Conservation (phyloP, 1,140 invertebrate genomes). For the Drosophila azteca region DNA sequence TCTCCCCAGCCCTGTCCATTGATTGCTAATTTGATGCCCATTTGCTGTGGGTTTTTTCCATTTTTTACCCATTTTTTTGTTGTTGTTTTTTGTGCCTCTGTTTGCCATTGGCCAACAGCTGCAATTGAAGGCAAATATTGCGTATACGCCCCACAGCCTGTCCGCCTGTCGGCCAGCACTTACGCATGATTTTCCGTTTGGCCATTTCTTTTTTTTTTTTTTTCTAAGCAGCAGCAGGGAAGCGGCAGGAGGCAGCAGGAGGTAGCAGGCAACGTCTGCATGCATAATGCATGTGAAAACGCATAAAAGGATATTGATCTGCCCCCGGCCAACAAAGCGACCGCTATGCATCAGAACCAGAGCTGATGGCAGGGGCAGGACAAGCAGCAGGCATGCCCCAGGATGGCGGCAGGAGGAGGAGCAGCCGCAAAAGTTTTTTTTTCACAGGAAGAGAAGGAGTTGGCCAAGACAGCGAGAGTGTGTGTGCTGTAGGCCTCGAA, state of each 20-base stretch:
- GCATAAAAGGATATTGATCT: slow-evolving; percentile 82
- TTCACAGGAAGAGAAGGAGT: slow-evolving; percentile 32
- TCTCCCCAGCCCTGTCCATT: slow-evolving; percentile 27
- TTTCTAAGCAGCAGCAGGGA: slow-evolving; percentile 64
- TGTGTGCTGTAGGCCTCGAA: slow-evolving; percentile 61
- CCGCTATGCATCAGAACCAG: slow-evolving; percentile 58
- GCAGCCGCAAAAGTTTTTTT: slow-evolving; percentile 69
- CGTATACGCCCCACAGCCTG: slow-evolving; percentile 65
- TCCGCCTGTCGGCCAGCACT: slow-evolving; percentile 40
- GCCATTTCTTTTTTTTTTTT: slow-evolving; percentile 52
- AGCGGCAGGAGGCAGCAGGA: no score
- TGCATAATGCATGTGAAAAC: slow-evolving; percentile 63
- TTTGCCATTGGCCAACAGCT: slow-evolving; percentile 63
- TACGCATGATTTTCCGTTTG: slow-evolving; percentile 70
- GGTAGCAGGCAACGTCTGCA: no score
- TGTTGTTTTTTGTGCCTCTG: slow-evolving; percentile 23
- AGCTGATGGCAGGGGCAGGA: neutral
- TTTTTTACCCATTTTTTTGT: slow-evolving; percentile 10
- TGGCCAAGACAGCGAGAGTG: slow-evolving; percentile 52
- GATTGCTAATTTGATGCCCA: slow-evolving; percentile 68
- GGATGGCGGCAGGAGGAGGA: slow-evolving; percentile 3
- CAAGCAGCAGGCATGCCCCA: neutral
- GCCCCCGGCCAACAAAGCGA: slow-evolving; percentile 70
- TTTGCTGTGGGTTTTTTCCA: slow-evolving; percentile 50
- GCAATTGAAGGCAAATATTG: slow-evolving; percentile 80